Percentiles rank a stretch among this genome's conserved stretches.
phyloP scores from a whole-genome alignment of 1,140 invertebrate genomes.

The Lutraria rhynchaena region DNA sequence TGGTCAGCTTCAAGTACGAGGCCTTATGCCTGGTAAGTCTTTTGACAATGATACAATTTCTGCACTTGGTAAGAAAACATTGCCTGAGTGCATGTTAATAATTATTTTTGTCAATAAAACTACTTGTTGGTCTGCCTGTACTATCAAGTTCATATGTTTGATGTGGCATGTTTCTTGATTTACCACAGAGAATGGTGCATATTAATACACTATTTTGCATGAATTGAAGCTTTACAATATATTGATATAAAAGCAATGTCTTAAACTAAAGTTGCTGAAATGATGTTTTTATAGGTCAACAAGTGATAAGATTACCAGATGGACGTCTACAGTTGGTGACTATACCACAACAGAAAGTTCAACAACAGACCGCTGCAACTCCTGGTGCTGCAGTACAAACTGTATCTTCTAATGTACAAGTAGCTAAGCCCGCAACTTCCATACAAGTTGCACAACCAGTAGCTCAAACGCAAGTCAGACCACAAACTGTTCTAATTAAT shows the following conservation, averaged over 20 bases:
- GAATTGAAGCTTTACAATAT: too few species aligned
- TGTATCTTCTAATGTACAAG: conserved; percentile 57
- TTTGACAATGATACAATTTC: too few species aligned
- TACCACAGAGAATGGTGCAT: neutral
- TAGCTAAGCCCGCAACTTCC: conserved; percentile 58
- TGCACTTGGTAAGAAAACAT: too few species aligned
- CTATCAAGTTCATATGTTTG: too few species aligned
- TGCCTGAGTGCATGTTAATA: too few species aligned
- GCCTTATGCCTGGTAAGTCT: conserved; percentile 89
- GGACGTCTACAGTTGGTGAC: conserved; percentile 95
- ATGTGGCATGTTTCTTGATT: neutral
- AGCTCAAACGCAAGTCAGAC: conserved; percentile 61
- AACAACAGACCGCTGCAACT: conserved; percentile 72
- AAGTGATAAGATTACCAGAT: conserved; percentile 95
- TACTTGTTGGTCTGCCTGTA: too few species aligned
- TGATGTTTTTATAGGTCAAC: conserved; percentile 86
- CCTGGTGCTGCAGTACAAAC: conserved; percentile 51
- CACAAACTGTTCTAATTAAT: conserved; percentile 38
- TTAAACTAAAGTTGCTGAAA: too few species aligned
- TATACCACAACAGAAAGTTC: conserved; percentile 77
- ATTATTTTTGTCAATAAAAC: too few species aligned
- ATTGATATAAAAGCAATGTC: too few species aligned
- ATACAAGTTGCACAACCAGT: conserved; percentile 53
- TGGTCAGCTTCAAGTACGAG: conserved; percentile 95
- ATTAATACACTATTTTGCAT: neutral